These are phyloP conservation scores for Zelostemma sp. DNA, from an alignment of 1,140 invertebrate species.

Conservation along the genomic window DNA sequence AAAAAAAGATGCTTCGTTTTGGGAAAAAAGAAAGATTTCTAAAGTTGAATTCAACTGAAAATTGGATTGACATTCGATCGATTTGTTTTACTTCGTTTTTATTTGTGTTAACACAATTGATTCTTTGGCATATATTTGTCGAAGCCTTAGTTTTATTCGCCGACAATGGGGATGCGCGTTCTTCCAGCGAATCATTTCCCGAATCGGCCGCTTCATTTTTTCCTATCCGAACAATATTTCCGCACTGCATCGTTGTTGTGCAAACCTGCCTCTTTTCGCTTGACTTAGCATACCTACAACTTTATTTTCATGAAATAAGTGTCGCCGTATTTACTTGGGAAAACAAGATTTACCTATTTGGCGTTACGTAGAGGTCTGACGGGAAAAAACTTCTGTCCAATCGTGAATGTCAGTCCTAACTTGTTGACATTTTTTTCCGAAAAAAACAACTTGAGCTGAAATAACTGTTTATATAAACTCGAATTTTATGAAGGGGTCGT, in stretches of 20 bases:
- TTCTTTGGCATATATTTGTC: slow-evolving; percentile 11
- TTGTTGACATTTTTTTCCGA: too few species aligned
- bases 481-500: not conserved
- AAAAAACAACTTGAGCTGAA: too few species aligned
- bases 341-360: slow-evolving; percentile 39
- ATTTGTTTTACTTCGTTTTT: not conserved
- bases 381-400: slow-evolving; percentile 14
- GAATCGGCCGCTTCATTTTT: slow-evolving; percentile 16
- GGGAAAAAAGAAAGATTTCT: too few species aligned
- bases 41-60: too few species aligned
- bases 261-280: slow-evolving; percentile 40
- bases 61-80: not conserved
- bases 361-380: slow-evolving; percentile 21
- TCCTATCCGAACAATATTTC: slow-evolving; percentile 41
- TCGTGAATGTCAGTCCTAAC: too few species aligned
- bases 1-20: too few species aligned
- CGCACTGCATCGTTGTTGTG: slow-evolving; percentile 41
- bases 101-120: slow-evolving; percentile 7
- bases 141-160: slow-evolving; percentile 9
- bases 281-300: slow-evolving; percentile 35
- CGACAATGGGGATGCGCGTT: not conserved
- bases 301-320: slow-evolving; percentile 36
- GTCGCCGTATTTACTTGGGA: slow-evolving; percentile 39
- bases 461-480: too few species aligned
- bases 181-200: not conserved